These are phyloP conservation scores for Branchinecta lindahli DNA, from an alignment of 1,140 invertebrate genomes.

Conservation along the genomic window DNA sequence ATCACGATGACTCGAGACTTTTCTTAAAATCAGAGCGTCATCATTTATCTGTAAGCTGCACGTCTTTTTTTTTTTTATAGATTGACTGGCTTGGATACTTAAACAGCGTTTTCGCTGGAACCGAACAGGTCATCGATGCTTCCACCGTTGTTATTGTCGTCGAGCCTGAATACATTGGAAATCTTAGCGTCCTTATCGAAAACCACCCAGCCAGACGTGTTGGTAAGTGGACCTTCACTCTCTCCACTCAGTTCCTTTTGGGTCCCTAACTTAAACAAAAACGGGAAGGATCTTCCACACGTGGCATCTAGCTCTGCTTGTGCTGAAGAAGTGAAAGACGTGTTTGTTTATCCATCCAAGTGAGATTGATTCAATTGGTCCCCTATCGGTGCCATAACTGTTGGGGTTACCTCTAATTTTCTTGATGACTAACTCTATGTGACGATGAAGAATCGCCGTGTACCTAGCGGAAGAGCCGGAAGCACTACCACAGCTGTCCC, in stretches of 20 bases:
- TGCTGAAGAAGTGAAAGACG: no score
- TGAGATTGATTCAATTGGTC: no score
- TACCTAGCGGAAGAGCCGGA: no score
- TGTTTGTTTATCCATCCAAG: no score
- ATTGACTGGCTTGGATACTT: conserved; percentile 33
- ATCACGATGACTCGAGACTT: no score
- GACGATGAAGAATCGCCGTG: no score
- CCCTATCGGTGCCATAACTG: no score
- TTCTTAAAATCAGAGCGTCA: neutral
- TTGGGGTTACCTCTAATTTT: no score
- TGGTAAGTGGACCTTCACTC: conserved; percentile 15
- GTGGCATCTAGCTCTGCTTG: no score
- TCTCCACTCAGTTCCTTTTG: conserved; percentile 32
- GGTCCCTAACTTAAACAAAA: conserved; percentile 28
- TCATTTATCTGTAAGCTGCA: neutral
- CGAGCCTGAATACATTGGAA: conserved; percentile 33
- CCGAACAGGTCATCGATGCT: conserved; percentile 24
- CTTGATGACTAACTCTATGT: no score
- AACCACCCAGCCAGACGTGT: conserved; percentile 25
- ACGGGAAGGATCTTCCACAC: no score
- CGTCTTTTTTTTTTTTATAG: conserved; percentile 25
- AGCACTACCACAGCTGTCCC: no score
- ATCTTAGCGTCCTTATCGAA: conserved; percentile 30
- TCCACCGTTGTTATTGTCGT: conserved; percentile 33
- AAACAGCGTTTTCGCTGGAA: conserved; percentile 27